Evolutionary conservation across 2,888 invertebrate genomes (phyloP), one percentile per base, ranked within the genome.

Genomic region (Ferrisia virgata): DNA sequence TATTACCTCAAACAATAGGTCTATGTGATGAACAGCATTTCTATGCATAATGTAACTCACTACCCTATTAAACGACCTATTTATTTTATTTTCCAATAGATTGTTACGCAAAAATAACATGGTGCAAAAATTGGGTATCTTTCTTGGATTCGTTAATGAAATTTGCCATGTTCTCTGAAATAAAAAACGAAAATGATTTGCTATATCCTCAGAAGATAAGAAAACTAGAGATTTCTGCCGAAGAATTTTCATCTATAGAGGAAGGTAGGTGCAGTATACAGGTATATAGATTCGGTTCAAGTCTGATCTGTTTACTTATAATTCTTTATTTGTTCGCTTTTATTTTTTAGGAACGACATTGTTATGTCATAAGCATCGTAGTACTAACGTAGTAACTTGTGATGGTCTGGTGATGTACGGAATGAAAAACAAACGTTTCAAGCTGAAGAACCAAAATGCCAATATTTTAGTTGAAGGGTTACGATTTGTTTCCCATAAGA

Each of bases 101-200:
- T 43, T 15, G n/a, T 43, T 43, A 43, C 43, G 43, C 43, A 13
- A 43, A 43, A 15, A 43, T 43, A 43, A 43, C 4, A 13, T 43
- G 43, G 43, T 13, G 2, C 4, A 43, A 53, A 11, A 80, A 80
- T 28, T 80, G 80, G 80, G 80, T 80, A 13, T 28, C 53, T 0
- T 53, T 80, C 13, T 53, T 80, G 13, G 80, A 80, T 53, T 47
- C 80, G 2, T 31, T 80, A 13, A 53, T 80, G 53, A 80, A 80
- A 53, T n/a, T 80, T n/a, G 28, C 43, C n/a, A 80, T 80, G 80
- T 53, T 80, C 13, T 1, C 53, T n/a, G 47, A 80, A n/a, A 53
- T 53, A 4, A 25, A 28, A 2, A 31, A 47, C 4, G 22, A 80
- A 13, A 43, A 11, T 31, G 79, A 18, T 36, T 36, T 39, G n/a